phyloP scores from a whole-genome alignment of 2,797 vertebrate genomes.

The Urophycis tenuis region DNA sequence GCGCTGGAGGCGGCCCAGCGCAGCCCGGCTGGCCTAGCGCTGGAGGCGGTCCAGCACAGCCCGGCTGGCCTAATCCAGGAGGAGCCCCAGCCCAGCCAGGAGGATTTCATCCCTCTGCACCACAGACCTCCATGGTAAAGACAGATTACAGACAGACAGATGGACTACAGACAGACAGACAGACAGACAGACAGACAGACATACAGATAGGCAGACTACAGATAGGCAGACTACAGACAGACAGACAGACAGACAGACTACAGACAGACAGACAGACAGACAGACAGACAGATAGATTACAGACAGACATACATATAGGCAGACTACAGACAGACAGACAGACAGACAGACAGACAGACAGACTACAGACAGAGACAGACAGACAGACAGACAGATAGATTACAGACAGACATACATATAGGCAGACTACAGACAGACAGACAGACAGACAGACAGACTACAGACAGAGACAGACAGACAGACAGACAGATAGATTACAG shows the following conservation, averaged over 20 bases:
- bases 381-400: not conserved
- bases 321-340: not conserved
- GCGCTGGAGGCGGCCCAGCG: no score
- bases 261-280: not conserved
- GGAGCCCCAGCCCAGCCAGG: no score
- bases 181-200: not conserved
- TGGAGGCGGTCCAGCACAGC: not conserved
- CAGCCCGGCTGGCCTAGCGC: no score
- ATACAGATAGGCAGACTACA: no score
- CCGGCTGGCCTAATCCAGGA: no score
- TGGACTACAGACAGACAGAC: not conserved
- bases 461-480: not conserved
- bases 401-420: not conserved
- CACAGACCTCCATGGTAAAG: not conserved
- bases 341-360: not conserved
- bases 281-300: not conserved
- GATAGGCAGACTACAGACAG: not conserved
- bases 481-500: not conserved
- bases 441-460: not conserved
- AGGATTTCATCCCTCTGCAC: not conserved
- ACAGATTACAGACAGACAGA: not conserved
- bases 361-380: not conserved
- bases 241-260: not conserved
- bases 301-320: not conserved
- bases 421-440: not conserved